Evolutionary conservation across 2,113 vertebrate genomes (phyloP).

Genomic region (Micronycteris hirsuta): DNA sequence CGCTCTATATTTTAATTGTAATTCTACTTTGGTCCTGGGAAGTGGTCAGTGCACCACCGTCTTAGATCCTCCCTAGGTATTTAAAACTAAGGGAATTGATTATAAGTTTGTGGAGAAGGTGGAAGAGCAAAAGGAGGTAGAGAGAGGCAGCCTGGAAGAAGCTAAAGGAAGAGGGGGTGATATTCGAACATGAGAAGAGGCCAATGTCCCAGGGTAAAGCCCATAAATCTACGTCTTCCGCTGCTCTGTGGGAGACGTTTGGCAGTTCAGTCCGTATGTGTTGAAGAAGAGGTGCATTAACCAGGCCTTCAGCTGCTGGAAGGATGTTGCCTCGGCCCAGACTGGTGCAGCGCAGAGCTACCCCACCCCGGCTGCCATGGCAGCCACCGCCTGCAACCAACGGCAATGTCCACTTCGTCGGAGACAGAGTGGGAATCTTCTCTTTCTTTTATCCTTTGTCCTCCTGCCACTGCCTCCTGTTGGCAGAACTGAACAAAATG

Average conservation of each 20-base stretch:
- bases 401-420: background rate
- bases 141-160: background rate
- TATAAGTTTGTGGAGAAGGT: background rate
- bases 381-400: background rate
- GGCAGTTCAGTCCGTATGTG: background rate
- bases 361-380: background rate
- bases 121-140: background rate
- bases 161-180: background rate
- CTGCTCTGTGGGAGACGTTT: background rate
- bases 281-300: background rate
- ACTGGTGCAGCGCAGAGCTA: background rate
- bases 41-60: background rate
- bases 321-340: background rate
- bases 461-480: background rate
- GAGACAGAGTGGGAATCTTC: background rate
- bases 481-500: background rate
- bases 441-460: background rate
- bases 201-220: background rate
- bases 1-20: background rate
- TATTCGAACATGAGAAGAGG: background rate
- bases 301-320: background rate
- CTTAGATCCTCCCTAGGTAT: background rate
- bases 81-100: background rate
- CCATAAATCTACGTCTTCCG: background rate
- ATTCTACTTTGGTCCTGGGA: background rate